Percentiles rank a stretch among this genome's conserved stretches.
phyloP scores from a whole-genome alignment of 2,113 vertebrate species.

The Sphaerodactylus townsendi region DNA sequence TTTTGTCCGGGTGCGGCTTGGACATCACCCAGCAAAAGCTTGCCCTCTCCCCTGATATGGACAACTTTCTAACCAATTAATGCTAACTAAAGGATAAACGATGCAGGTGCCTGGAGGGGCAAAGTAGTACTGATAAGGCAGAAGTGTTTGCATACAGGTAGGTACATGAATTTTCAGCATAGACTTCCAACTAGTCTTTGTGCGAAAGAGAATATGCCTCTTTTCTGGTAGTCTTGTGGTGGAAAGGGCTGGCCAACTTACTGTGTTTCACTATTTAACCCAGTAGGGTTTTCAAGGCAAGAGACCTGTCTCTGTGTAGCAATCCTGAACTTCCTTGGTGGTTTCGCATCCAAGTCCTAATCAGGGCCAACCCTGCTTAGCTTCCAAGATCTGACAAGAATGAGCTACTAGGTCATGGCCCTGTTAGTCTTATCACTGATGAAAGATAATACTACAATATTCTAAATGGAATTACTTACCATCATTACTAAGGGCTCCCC shows the following conservation, averaged over 20 bases:
- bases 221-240: too few relatives aligned
- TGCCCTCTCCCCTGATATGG: neutral
- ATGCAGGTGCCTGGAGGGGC: neutral
- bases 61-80: neutral
- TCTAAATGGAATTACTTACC: constrained; percentile 59
- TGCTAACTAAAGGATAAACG: neutral
- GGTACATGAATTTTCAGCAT: neutral
- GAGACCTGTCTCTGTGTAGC: too few relatives aligned
- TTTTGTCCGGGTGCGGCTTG: too few relatives aligned
- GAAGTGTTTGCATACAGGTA: neutral
- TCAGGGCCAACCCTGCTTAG: too few relatives aligned
- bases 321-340: neutral
- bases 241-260: too few relatives aligned
- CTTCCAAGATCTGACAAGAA: too few relatives aligned
- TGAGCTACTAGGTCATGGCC: too few relatives aligned
- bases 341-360: neutral
- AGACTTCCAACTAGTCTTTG: neutral
- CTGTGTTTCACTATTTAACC: too few relatives aligned
- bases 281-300: too few relatives aligned
- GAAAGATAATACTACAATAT: neutral
- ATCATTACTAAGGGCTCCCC: constrained; percentile 79
- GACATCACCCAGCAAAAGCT: too few relatives aligned
- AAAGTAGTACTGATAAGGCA: neutral
- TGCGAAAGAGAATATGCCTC: too few relatives aligned
- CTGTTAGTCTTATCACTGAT: neutral